phyloP scores from a whole-genome alignment of 2,888 invertebrate species.

The Drosophila ochracea region DNA sequence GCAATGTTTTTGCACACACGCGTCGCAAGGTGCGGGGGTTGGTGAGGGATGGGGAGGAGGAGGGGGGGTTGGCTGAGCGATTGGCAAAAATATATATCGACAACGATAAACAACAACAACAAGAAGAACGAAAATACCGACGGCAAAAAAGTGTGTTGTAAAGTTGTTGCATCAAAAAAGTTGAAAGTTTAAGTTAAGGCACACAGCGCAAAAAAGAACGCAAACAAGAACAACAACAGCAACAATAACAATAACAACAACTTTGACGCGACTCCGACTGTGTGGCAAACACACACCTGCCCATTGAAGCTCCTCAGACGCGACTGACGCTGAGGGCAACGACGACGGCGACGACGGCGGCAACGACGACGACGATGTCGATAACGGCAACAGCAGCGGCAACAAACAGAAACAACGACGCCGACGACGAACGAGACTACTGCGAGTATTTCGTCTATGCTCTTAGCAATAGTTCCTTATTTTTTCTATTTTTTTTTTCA shows the following conservation, averaged over 20 bases:
- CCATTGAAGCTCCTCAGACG: slow-evolving; percentile 85
- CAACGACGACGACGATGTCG: slow-evolving; percentile 21
- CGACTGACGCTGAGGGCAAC: slow-evolving; percentile 82
- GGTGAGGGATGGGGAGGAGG: background rate
- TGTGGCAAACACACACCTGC: slow-evolving; percentile 77
- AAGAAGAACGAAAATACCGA: slow-evolving; percentile 30
- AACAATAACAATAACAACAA: slow-evolving; percentile 30
- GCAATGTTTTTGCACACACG: slow-evolving; percentile 54
- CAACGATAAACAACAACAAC: slow-evolving; percentile 16
- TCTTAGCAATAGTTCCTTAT: slow-evolving; percentile 55
- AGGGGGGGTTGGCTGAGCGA: slow-evolving; percentile 10
- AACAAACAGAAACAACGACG: slow-evolving; percentile 38
- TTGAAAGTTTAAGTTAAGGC: slow-evolving; percentile 50
- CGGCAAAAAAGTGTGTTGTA: slow-evolving; percentile 44
- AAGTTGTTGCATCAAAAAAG: slow-evolving; percentile 30
- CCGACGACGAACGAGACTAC: slow-evolving; percentile 56
- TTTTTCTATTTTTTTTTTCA: slow-evolving; percentile 8
- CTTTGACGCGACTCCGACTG: slow-evolving; percentile 65
- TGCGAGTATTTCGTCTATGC: slow-evolving; percentile 79
- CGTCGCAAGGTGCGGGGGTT: slow-evolving; percentile 27
- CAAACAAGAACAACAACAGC: slow-evolving; percentile 10
- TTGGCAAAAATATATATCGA: slow-evolving; percentile 22
- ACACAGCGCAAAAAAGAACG: slow-evolving; percentile 27
- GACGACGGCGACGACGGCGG: slow-evolving; percentile 32
- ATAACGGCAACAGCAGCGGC: slow-evolving; percentile 42